Evolutionary conservation across 1,140 invertebrate genomes (phyloP).

Genomic region (Neodiprion virginianus): DNA sequence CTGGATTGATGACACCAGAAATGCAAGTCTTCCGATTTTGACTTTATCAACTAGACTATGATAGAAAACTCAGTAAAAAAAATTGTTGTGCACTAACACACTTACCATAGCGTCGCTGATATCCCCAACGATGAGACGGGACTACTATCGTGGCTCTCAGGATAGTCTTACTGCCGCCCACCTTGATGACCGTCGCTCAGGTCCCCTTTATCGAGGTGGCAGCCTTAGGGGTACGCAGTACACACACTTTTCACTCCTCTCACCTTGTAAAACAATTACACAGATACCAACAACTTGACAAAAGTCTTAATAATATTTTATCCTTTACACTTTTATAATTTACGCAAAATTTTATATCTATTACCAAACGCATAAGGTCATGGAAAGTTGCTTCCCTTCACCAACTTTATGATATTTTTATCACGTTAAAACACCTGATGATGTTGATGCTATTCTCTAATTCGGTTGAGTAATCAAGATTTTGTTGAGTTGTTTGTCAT

Average conservation of each 20-base stretch:
- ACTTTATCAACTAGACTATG: background rate
- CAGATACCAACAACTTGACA: too few relatives aligned
- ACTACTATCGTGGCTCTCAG: constrained; percentile 87
- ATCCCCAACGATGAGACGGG: constrained; percentile 77
- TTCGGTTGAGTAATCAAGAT: background rate
- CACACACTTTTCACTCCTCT: constrained; percentile 41
- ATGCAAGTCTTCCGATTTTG: background rate
- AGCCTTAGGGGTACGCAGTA: constrained; percentile 62
- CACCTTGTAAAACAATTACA: background rate
- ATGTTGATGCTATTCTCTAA: too few relatives aligned
- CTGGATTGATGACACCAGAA: too few relatives aligned
- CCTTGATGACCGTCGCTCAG: constrained; percentile 57
- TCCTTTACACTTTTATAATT: background rate
- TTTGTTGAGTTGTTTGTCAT: constrained; percentile 21
- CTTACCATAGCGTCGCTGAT: constrained; percentile 61
- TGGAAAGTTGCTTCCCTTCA: too few relatives aligned
- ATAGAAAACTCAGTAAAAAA: constrained; percentile 53
- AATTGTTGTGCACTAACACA: constrained; percentile 57
- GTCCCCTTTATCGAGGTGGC: constrained; percentile 58
- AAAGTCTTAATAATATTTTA: too few relatives aligned
- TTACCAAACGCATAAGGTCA: too few relatives aligned
- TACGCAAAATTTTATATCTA: constrained; percentile 21
- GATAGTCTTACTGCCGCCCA: constrained; percentile 76
- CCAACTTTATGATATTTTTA: too few relatives aligned
- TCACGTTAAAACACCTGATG: too few relatives aligned